Evolutionary conservation across 2,113 vertebrate species (phyloP).

Genomic region (Pygoscelis adeliae): DNA sequence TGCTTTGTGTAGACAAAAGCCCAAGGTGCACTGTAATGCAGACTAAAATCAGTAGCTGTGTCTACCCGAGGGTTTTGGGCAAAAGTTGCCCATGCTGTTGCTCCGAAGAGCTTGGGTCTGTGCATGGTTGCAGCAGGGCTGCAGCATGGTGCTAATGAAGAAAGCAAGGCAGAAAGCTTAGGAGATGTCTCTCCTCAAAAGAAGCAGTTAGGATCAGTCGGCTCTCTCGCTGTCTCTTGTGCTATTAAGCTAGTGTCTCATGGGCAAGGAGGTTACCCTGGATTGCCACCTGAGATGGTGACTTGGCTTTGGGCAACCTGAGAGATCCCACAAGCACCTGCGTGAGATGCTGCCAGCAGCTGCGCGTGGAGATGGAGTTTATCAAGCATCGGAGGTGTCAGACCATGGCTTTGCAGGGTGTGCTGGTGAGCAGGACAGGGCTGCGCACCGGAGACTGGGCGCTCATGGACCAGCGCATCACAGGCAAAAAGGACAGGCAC

Average conservation of each 20-base stretch:
- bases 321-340: neutral
- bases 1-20: neutral
- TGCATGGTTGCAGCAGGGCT: accelerated
- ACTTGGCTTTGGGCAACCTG: neutral
- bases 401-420: neutral
- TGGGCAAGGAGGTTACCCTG: neutral
- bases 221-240: neutral
- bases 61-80: neutral
- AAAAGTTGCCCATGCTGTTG: neutral
- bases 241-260: neutral
- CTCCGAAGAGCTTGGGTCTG: neutral
- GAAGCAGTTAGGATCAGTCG: neutral
- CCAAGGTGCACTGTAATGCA: accelerated
- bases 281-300: neutral
- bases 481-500: neutral
- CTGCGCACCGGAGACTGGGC: accelerated
- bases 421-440: no score
- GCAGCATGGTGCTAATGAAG: neutral
- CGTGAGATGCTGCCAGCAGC: neutral
- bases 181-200: neutral
- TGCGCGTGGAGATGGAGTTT: accelerated
- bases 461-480: accelerated
- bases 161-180: neutral
- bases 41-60: neutral
- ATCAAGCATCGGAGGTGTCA: accelerated